These are phyloP conservation scores for Micropoecilia bifurca DNA, from an alignment of 2,797 vertebrate species.

Conservation along the genomic window DNA sequence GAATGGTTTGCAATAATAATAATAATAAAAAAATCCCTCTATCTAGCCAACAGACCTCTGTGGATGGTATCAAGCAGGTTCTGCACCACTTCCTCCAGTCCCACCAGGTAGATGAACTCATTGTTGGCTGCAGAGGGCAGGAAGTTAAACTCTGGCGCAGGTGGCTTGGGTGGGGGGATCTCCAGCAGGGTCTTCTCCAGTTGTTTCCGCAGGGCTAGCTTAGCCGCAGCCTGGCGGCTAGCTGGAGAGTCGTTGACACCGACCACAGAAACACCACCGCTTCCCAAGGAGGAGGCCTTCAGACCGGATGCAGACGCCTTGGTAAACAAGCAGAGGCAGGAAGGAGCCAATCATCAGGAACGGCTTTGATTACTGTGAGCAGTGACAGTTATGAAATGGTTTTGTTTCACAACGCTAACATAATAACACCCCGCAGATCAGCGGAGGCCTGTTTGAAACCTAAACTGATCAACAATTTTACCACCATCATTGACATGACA, in stretches of 20 bases:
- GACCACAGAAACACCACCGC: constrained; percentile 71
- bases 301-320: constrained; percentile 85
- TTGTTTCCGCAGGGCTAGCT: constrained; percentile 94
- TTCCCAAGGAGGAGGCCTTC: constrained; percentile 85
- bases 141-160: constrained; percentile 92
- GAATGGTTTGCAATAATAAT: neutral
- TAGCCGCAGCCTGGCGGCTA: constrained; percentile 92
- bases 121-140: constrained; percentile 96
- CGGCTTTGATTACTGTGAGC: neutral
- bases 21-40: neutral
- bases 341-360: neutral
- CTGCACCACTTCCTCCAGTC: constrained; percentile 96
- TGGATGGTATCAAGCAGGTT: constrained; percentile 93
- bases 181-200: constrained; percentile 96
- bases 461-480: neutral
- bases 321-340: constrained; percentile 5
- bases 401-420: neutral
- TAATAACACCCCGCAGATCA: neutral
- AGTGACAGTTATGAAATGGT: neutral
- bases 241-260: constrained; percentile 87
- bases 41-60: constrained; percentile 71
- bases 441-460: neutral
- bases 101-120: constrained; percentile 97
- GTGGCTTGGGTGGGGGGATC: constrained; percentile 95
- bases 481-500: neutral